Percentiles rank a stretch among this genome's conserved stretches.
These are phyloP conservation scores for Cheilosia vulpina DNA, from an alignment of 2,888 invertebrate genomes.

Conservation along the genomic window DNA sequence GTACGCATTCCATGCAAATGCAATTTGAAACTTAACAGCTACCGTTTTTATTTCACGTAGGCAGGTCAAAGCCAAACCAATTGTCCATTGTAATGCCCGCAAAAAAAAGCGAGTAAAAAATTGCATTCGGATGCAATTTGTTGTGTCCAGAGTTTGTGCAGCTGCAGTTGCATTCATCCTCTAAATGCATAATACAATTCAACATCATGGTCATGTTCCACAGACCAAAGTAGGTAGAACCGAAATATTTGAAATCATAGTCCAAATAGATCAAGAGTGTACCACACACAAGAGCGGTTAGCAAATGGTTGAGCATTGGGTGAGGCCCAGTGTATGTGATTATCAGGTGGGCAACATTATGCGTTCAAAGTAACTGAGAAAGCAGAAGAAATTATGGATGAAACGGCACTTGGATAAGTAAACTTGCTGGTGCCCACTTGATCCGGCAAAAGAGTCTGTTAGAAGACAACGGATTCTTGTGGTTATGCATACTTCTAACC, in stretches of 20 bases:
- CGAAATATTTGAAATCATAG: conserved; percentile 36
- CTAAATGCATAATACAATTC: conserved; percentile 27
- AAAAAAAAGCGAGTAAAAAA: conserved; percentile 19
- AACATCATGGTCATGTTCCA: conserved; percentile 21
- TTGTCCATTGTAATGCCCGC: conserved; percentile 32
- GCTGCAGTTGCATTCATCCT: conserved; percentile 26
- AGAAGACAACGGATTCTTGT: conserved; percentile 10
- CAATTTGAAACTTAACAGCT: conserved; percentile 33
- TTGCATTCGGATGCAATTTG: conserved; percentile 45
- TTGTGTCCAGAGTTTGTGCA: conserved; percentile 29
- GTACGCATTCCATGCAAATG: conserved; percentile 57
- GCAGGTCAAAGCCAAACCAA: conserved; percentile 30
- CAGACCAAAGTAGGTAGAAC: conserved; percentile 35
- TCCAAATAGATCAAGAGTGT: conserved; percentile 43
- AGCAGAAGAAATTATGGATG: conserved; percentile 41
- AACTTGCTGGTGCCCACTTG: background rate
- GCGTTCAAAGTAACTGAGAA: conserved; percentile 30
- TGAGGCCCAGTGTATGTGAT: conserved; percentile 51
- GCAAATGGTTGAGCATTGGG: conserved; percentile 24
- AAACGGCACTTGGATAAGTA: conserved; percentile 30
- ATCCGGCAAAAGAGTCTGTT: background rate
- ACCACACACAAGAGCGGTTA: conserved; percentile 14
- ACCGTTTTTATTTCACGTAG: conserved; percentile 48
- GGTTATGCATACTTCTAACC: conserved; percentile 15
- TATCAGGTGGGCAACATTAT: conserved; percentile 57